Conservation (phyloP, 2,113 vertebrate genomes). For the Narcine bancroftii region DNA sequence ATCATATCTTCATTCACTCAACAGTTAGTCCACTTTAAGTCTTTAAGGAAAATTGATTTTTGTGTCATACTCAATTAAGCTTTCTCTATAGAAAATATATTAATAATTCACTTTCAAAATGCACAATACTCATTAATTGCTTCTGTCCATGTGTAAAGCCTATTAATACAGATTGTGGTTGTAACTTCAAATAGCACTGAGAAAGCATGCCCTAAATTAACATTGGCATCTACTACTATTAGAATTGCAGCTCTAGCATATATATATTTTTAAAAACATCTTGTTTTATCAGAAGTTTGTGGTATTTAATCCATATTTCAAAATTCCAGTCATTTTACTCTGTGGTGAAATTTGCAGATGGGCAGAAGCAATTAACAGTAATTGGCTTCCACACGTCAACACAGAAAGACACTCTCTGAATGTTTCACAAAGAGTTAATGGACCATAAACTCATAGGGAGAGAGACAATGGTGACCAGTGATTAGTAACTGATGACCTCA, state of each 20-base stretch:
- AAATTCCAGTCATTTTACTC: slow-evolving; percentile 10
- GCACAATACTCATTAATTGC: slow-evolving; percentile 22
- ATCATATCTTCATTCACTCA: neutral
- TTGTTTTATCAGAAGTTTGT: slow-evolving; percentile 3
- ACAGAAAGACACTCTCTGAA: slow-evolving; percentile 5
- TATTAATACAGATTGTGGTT: neutral
- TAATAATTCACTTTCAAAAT: slow-evolving; percentile 1
- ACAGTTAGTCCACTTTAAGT: neutral
- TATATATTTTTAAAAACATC: neutral
- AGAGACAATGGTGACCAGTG: slow-evolving; percentile 28
- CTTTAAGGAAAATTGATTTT: slow-evolving; percentile 6
- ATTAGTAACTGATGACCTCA: slow-evolving; percentile 35
- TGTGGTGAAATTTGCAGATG: slow-evolving; percentile 13
- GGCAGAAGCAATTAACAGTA: slow-evolving; percentile 19
- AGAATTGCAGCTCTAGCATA: neutral
- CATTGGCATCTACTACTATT: neutral
- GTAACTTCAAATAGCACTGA: neutral
- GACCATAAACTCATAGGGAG: slow-evolving; percentile 22
- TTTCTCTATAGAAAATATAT: neutral
- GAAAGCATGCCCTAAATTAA: slow-evolving; percentile 23
- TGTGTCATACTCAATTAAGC: slow-evolving; percentile 4
- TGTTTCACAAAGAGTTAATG: slow-evolving; percentile 35
- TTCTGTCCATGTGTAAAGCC: neutral
- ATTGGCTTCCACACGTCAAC: slow-evolving; percentile 20
- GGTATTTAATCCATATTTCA: neutral